Evolutionary conservation across 2,797 vertebrate genomes (phyloP).

Genomic region (Ctenochaetus hawaiiensis): DNA sequence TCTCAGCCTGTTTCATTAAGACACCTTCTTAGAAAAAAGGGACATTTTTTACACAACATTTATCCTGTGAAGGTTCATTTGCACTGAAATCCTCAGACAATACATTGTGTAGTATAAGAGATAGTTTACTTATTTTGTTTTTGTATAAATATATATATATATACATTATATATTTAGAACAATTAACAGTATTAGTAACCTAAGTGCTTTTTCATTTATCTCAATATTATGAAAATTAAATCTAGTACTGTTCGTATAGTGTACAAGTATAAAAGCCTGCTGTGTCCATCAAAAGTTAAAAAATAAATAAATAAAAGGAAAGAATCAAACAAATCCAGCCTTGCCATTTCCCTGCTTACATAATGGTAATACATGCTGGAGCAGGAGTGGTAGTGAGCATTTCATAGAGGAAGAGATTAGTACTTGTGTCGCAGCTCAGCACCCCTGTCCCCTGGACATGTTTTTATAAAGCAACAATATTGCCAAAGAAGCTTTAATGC

Average conservation of each 20-base stretch:
- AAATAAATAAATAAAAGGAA: constrained; percentile 6
- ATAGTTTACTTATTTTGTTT: too few species aligned
- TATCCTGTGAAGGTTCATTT: constrained; percentile 53
- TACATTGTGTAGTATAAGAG: not conserved
- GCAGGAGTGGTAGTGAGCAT: constrained; percentile 37
- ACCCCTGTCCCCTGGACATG: constrained; percentile 53
- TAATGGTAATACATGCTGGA: constrained; percentile 60
- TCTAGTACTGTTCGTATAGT: constrained; percentile 2
- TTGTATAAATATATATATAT: too few species aligned
- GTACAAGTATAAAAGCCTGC: constrained; percentile 2
- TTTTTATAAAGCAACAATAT: constrained; percentile 74
- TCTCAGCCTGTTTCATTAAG: constrained; percentile 74
- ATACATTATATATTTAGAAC: too few species aligned
- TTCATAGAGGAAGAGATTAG: constrained; percentile 73
- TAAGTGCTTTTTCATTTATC: constrained; percentile 29
- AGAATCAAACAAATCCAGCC: constrained; percentile 23
- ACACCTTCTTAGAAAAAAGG: constrained; percentile 64
- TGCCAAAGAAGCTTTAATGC: constrained; percentile 76
- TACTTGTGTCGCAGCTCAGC: constrained; percentile 45
- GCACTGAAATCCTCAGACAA: constrained; percentile 29
- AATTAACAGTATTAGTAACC: too few species aligned
- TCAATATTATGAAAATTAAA: constrained; percentile 16
- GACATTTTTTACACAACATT: constrained; percentile 51
- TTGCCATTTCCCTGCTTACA: constrained; percentile 47
- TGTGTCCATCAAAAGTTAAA: constrained; percentile 4